Evolutionary conservation across 2,888 invertebrate species (phyloP).

Genomic region (Punctoribates punctum): DNA sequence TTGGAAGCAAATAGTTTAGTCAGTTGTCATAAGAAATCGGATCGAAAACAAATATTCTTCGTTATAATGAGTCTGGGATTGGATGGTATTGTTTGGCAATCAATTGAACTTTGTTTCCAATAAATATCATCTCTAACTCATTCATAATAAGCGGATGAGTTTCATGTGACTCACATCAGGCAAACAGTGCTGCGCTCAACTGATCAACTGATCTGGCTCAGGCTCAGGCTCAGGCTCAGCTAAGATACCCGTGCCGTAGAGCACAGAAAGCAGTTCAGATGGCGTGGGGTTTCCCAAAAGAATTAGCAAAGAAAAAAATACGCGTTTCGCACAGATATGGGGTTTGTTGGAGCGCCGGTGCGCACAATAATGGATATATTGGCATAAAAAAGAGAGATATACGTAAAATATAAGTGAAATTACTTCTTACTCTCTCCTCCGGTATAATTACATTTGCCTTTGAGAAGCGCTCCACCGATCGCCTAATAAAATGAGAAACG

Average conservation of each 20-base stretch:
- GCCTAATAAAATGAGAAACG: constrained; percentile 11
- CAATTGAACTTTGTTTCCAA: constrained; percentile 11
- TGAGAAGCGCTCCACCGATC: constrained; percentile 22
- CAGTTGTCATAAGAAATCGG: not conserved
- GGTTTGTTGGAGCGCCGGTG: not conserved
- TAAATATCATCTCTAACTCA: not conserved
- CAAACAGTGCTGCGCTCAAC: not conserved
- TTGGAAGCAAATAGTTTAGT: not conserved
- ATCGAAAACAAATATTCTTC: not conserved
- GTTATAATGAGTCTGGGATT: not conserved
- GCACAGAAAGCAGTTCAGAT: constrained; percentile 4
- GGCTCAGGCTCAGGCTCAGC: too few relatives aligned
- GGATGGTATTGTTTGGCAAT: not conserved
- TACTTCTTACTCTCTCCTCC: constrained; percentile 25
- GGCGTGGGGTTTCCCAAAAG: constrained; percentile 4
- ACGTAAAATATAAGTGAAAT: not conserved
- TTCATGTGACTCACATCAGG: not conserved
- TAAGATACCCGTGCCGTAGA: not conserved
- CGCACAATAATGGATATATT: not conserved
- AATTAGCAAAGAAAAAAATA: not conserved
- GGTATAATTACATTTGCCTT: constrained; percentile 22
- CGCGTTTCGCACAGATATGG: not conserved
- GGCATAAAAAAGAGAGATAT: not conserved
- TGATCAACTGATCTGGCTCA: too few relatives aligned
- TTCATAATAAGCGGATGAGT: not conserved